phyloP scores from a whole-genome alignment of 1,140 invertebrate genomes.

The Harpegnathos saltator region DNA sequence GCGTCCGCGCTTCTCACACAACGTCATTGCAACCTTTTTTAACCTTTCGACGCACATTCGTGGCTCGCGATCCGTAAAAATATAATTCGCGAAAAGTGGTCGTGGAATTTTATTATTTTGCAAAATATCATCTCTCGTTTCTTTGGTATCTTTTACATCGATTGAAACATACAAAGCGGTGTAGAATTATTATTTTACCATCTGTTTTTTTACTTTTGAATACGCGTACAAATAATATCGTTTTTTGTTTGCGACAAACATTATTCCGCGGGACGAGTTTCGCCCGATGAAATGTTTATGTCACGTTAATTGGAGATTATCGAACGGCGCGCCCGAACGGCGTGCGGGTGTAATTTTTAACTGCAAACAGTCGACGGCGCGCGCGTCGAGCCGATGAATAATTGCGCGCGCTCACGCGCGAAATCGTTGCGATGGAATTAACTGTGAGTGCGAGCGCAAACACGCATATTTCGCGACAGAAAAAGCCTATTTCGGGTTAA shows the following conservation, averaged over 20 bases:
- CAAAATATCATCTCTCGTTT: neutral
- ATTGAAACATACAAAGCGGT: neutral
- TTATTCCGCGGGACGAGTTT: neutral
- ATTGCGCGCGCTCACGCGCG: too few relatives aligned
- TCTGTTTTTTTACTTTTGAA: neutral
- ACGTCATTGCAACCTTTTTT: neutral
- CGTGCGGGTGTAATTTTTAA: too few relatives aligned
- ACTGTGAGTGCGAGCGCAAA: neutral
- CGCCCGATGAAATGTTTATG: neutral
- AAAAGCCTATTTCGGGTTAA: constrained; percentile 62
- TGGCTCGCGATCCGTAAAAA: neutral
- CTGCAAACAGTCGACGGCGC: too few relatives aligned
- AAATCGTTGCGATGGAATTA: neutral
- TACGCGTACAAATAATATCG: constrained; percentile 1
- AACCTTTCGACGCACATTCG: neutral
- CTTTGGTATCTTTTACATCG: neutral
- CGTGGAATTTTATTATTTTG: neutral
- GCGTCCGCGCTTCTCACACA: too few relatives aligned
- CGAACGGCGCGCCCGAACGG: too few relatives aligned
- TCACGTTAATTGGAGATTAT: neutral
- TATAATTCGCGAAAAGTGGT: neutral
- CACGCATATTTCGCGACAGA: constrained; percentile 6
- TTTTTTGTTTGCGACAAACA: neutral
- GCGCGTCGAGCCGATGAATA: neutral
- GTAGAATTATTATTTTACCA: neutral